Evolutionary conservation across 2,113 vertebrate genomes (phyloP), one percentile per base, ranked within the genome.

Genomic region (Candoia aspera): DNA sequence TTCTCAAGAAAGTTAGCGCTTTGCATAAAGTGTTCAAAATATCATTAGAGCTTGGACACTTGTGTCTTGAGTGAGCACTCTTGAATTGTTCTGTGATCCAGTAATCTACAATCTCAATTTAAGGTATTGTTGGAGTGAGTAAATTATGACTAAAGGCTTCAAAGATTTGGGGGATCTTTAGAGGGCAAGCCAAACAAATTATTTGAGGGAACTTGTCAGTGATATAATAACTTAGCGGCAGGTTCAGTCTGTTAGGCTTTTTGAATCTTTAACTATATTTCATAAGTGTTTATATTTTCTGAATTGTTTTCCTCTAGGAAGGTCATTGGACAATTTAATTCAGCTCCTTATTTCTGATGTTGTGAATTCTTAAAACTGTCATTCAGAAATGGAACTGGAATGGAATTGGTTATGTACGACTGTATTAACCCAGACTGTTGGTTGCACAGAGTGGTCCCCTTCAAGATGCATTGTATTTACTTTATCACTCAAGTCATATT

Each of bases 91-190:
- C 33, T 42, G 9, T 79, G 8, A 42, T 21, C 33, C 73, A 79
- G 17, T 79, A 42, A 42, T 79, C 73, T 79, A 33, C 73, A 79
- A 79, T 33, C 19, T 42, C 17, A 79, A 19, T 79, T 79, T 79
- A 73, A 73, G 8, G 21, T 17, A 42, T 93, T 93, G 79, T 86
- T 84, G 49, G 86, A 91, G 3, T 89, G 85, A 60, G 86, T 91
- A 92, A 91, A 73, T 94, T 87, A 49, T 46, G 46, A 33, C 37
- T 94, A 90, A 90, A 90, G 90, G 87, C 49, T 91, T 92, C 94
- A 92, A 90, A 93, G 90, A 58, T 24, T 94, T 94, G n/a, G 57
- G 68, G 55, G 90, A 58, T 54, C 88, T 24, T 73, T 92, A 73
- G 12, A 90, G 57, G 26, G 0, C 13, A 93, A 88, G 19, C 60